phyloP scores from a whole-genome alignment of 2,888 invertebrate genomes.

The Eristalinus aeneus region DNA sequence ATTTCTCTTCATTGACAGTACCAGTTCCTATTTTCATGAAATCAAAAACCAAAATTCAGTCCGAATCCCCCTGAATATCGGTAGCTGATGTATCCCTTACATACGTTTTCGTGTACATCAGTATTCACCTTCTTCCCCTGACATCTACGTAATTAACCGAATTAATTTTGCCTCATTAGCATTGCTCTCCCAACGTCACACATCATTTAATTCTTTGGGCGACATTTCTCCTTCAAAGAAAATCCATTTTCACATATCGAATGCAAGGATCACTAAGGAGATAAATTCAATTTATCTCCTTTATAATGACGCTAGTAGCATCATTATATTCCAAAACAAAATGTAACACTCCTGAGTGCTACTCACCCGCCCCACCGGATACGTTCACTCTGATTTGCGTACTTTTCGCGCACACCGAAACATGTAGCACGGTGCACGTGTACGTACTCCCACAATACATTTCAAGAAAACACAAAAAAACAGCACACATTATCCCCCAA shows the following conservation, averaged over 20 bases:
- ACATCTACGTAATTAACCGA: conserved; percentile 5
- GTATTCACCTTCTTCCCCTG: neutral
- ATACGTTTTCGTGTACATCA: neutral
- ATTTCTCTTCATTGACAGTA: too few relatives aligned
- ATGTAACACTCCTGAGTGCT: neutral
- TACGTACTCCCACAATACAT: neutral
- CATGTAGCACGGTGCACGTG: neutral
- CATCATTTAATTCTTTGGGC: conserved; percentile 25
- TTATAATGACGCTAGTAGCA: conserved; percentile 1
- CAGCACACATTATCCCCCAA: conserved; percentile 31
- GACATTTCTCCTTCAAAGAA: neutral
- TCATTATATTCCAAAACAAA: conserved; percentile 2
- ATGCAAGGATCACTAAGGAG: neutral
- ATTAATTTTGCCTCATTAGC: conserved; percentile 15
- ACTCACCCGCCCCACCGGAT: neutral
- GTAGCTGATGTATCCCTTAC: neutral
- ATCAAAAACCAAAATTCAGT: neutral
- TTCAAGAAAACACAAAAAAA: neutral
- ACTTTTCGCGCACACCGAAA: neutral
- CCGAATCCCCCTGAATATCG: neutral
- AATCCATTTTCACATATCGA: neutral
- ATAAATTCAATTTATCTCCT: conserved; percentile 15
- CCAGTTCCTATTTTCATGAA: neutral
- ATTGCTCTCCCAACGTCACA: conserved; percentile 12
- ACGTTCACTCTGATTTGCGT: neutral